phyloP scores from a whole-genome alignment of 1,140 invertebrate species.

The Lycorma delicatula region DNA sequence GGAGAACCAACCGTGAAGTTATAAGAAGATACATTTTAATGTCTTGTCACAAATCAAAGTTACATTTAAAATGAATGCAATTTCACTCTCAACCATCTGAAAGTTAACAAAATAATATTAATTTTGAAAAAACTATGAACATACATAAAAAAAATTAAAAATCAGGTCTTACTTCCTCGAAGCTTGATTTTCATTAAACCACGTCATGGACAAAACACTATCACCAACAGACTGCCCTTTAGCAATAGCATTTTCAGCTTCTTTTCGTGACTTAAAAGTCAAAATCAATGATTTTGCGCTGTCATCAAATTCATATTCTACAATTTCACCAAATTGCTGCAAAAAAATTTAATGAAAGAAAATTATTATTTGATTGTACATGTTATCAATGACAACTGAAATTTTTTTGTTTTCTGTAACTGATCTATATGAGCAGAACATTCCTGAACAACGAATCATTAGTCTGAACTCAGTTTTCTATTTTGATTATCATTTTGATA shows the following conservation, averaged over 20 bases:
- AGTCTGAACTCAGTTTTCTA: too few relatives aligned
- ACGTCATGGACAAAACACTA: slow-evolving; percentile 37
- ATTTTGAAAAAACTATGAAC: too few relatives aligned
- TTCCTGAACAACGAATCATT: background rate
- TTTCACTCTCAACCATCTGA: too few relatives aligned
- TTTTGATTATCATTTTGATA: too few relatives aligned
- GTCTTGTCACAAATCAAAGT: too few relatives aligned
- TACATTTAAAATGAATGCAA: too few relatives aligned
- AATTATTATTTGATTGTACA: background rate
- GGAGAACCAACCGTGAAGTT: too few relatives aligned
- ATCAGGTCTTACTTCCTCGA: too few relatives aligned
- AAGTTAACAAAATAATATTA: too few relatives aligned
- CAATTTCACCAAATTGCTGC: slow-evolving; percentile 63
- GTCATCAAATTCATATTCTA: slow-evolving; percentile 56
- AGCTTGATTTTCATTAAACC: slow-evolving; percentile 30
- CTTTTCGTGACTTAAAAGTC: slow-evolving; percentile 60
- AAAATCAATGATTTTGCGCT: slow-evolving; percentile 56
- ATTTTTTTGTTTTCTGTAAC: background rate
- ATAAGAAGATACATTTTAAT: too few relatives aligned
- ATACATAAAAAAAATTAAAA: too few relatives aligned
- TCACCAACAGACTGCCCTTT: slow-evolving; percentile 60
- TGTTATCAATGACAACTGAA: background rate
- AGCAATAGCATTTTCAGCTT: slow-evolving; percentile 57
- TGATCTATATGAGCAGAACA: background rate
- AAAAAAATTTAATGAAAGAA: slow-evolving; percentile 27